Evolutionary conservation across 2,113 vertebrate genomes (phyloP).

Genomic region (Nothobranchius furzeri): DNA sequence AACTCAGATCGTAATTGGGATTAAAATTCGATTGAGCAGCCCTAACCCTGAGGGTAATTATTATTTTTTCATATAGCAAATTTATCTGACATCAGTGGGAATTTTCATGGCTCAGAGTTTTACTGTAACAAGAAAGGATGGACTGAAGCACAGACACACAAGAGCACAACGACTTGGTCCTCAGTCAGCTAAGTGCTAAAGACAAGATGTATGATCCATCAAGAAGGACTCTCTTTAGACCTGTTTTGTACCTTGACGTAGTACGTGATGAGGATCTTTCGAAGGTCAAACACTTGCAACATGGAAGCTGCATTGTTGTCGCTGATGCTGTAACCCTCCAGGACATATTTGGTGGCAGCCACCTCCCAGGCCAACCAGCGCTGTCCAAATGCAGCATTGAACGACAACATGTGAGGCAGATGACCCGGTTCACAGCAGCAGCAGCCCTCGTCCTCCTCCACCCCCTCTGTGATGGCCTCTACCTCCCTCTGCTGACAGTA

Average conservation of each 20-base stretch:
- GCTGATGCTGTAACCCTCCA: conserved; percentile 93
- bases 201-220: background rate
- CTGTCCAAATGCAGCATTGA: conserved; percentile 92
- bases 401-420: conserved; percentile 88
- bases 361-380: conserved; percentile 95
- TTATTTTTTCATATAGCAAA: no score
- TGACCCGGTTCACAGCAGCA: conserved; percentile 93
- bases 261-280: conserved; percentile 93
- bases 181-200: no score
- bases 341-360: conserved; percentile 89
- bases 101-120: no score
- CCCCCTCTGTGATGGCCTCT: conserved; percentile 91
- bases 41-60: no score
- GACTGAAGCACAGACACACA: no score
- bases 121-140: no score
- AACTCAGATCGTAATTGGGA: no score
- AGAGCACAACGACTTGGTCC: no score
- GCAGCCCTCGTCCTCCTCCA: conserved; percentile 92
- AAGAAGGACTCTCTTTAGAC: background rate
- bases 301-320: conserved; percentile 93
- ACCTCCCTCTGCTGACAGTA: conserved; percentile 95
- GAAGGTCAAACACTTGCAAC: conserved; percentile 91
- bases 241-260: conserved; percentile 85
- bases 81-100: no score
- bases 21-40: no score